Conservation (phyloP, 2,797 vertebrate genomes). For the Oryzias sinensis region DNA sequence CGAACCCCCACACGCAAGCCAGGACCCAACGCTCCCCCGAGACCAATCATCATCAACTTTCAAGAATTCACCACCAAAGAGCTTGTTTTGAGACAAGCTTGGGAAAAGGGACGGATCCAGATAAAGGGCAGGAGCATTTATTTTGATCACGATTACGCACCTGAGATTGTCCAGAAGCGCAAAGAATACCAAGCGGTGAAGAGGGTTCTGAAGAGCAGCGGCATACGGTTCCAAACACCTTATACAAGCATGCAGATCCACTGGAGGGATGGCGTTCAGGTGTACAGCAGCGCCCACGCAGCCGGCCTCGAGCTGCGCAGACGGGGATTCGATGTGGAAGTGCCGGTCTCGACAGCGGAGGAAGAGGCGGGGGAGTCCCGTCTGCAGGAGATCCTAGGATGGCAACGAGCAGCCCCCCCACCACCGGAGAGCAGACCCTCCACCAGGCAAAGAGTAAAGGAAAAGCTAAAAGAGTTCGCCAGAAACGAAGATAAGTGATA, state of each 20-base stretch:
- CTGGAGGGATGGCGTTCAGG: no score
- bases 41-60: neutral
- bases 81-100: neutral
- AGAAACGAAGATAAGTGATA: neutral
- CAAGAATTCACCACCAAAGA: slow-evolving; percentile 8
- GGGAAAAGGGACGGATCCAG: neutral
- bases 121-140: no score
- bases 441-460: neutral
- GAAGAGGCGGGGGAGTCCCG: no score
- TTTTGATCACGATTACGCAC: neutral
- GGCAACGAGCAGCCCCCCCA: no score
- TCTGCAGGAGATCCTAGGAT: no score
- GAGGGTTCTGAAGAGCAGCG: neutral
- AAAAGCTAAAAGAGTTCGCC: neutral
- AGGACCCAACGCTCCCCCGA: neutral
- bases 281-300: no score
- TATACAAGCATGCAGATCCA: no score
- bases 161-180: neutral
- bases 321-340: no score
- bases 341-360: no score
- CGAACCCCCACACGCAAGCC: neutral
- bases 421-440: no score
- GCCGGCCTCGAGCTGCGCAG: no score
- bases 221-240: no score
- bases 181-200: neutral